Conservation (phyloP, 2,113 vertebrate genomes). For the Prinia subflava region DNA sequence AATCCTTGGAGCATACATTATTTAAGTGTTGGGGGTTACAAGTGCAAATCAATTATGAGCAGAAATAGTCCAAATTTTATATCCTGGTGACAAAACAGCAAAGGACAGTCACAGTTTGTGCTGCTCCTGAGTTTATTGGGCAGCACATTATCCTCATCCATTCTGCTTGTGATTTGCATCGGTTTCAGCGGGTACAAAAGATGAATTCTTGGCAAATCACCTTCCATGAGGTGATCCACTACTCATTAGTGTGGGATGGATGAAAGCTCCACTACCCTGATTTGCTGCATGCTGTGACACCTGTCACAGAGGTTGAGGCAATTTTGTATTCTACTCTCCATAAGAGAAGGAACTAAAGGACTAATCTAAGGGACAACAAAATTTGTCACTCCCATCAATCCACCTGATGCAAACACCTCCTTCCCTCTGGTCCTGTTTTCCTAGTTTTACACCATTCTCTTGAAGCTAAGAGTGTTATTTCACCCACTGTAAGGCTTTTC, state of each 20-base stretch:
- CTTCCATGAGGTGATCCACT: background rate
- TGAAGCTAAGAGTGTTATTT: background rate
- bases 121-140: background rate
- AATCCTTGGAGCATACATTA: background rate
- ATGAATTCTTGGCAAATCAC: background rate
- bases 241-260: background rate
- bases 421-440: background rate
- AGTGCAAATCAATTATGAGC: background rate
- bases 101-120: background rate
- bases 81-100: background rate
- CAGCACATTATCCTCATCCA: background rate
- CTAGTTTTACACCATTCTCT: background rate
- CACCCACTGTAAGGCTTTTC: background rate
- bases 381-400: background rate
- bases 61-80: background rate
- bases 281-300: background rate
- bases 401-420: background rate
- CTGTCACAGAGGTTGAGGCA: background rate
- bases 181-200: background rate
- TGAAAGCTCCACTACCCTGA: background rate
- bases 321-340: background rate
- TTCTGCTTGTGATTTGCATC: background rate
- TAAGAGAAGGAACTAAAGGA: background rate
- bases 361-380: background rate
- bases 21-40: background rate